These are phyloP conservation scores for Rotaria magnacalcarata DNA, from an alignment of 2,888 invertebrate species.

Conservation along the genomic window DNA sequence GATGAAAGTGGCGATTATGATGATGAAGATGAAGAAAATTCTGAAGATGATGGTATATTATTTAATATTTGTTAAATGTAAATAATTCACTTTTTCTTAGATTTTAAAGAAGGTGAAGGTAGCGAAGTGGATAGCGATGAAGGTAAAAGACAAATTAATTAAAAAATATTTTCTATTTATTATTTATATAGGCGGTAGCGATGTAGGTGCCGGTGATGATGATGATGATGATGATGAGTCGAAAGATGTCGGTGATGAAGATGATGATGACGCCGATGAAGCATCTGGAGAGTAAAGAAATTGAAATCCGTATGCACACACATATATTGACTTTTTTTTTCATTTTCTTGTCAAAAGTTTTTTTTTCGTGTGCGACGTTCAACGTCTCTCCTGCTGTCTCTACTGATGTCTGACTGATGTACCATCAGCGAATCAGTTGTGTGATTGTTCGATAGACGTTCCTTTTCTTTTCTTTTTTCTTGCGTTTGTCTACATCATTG, in stretches of 20 bases:
- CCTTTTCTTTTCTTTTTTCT: neutral
- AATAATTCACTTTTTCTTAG: neutral
- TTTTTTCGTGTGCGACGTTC: neutral
- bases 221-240: slow-evolving; percentile 28
- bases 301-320: slow-evolving; percentile 8
- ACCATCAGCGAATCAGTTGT: neutral
- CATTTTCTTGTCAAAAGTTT: neutral
- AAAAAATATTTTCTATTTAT: neutral
- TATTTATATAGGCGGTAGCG: neutral
- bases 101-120: neutral
- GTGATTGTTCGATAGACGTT: neutral
- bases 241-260: slow-evolving; percentile 25
- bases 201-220: neutral
- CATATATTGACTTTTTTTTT: neutral
- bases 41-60: neutral
- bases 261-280: slow-evolving; percentile 19
- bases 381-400: slow-evolving; percentile 8
- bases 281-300: slow-evolving; percentile 5
- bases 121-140: slow-evolving; percentile 12
- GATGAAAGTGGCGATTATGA: slow-evolving; percentile 30
- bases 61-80: neutral
- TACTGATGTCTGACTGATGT: neutral
- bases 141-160: neutral
- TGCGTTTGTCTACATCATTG: slow-evolving; percentile 8
- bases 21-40: slow-evolving; percentile 2